phyloP scores from a whole-genome alignment of 2,797 vertebrate genomes.

The Falco rusticolus region DNA sequence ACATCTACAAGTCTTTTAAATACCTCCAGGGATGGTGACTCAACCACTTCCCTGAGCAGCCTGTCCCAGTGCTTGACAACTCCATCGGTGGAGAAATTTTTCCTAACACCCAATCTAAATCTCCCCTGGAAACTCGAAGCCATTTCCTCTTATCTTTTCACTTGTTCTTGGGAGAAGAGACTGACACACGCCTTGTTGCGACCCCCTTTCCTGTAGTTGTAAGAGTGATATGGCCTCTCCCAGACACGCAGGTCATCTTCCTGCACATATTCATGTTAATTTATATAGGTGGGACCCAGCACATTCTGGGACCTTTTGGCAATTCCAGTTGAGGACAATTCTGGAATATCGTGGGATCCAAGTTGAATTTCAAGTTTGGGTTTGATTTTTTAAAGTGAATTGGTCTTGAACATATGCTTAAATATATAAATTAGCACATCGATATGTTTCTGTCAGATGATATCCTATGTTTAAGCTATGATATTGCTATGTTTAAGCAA shows the following conservation, averaged over 20 bases:
- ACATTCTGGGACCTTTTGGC: background rate
- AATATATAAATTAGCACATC: background rate
- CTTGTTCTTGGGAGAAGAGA: background rate
- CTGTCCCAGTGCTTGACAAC: background rate
- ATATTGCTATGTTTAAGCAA: background rate
- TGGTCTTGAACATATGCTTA: background rate
- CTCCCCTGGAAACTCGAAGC: background rate
- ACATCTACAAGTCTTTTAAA: fast-evolving
- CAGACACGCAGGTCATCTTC: background rate
- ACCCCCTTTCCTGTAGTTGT: background rate
- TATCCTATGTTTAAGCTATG: background rate
- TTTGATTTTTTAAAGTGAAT: background rate
- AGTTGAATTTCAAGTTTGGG: background rate
- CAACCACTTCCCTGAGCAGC: background rate
- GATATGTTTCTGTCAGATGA: background rate
- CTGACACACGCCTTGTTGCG: fast-evolving
- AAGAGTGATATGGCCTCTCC: background rate
- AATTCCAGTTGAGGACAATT: background rate
- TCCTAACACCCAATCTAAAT: background rate
- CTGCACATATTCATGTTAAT: background rate
- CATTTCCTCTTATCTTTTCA: background rate
- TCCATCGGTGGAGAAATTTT: background rate
- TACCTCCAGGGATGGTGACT: background rate
- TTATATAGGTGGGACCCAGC: background rate
- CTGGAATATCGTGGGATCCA: background rate